A percentile compares a stretch with the other conserved stretches of the same genome.
Evolutionary conservation across 2,113 vertebrate species (phyloP).

Genomic region (Heliornis fulica): DNA sequence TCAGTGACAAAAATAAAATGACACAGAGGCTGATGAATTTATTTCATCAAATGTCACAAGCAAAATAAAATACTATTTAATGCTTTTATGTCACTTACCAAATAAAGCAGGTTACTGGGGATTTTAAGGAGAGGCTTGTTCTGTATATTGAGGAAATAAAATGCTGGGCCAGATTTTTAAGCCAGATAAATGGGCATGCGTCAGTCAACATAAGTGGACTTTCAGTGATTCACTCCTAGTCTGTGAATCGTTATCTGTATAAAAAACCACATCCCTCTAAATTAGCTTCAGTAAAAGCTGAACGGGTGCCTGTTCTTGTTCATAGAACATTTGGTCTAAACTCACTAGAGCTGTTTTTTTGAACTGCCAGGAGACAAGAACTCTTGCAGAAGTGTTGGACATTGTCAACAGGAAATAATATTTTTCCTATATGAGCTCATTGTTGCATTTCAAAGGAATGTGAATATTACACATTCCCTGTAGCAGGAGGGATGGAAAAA

Average conservation of each 20-base stretch:
- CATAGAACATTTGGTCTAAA: not conserved
- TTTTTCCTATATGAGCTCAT: not conserved
- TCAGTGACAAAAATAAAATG: not conserved
- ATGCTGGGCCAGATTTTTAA: not conserved
- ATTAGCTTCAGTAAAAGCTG: not conserved
- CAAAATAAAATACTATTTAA: not conserved
- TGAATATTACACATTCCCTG: not conserved
- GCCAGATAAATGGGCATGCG: not conserved
- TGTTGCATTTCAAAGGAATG: not conserved
- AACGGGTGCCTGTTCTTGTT: not conserved
- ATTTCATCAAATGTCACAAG: not conserved
- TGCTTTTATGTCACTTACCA: not conserved
- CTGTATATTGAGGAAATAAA: not conserved
- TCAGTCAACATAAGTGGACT: not conserved
- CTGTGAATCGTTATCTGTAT: not conserved
- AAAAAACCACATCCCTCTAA: not conserved
- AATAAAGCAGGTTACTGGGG: not conserved
- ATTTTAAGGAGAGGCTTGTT: not conserved
- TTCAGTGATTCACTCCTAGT: not conserved
- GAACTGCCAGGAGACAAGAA: not conserved
- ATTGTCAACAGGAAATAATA: not conserved
- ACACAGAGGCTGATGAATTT: not conserved
- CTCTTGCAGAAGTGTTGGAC: not conserved
- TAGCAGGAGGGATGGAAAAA: not conserved
- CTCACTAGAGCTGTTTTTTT: not conserved